These are phyloP conservation scores for Pseudomyrmex gracilis DNA, from an alignment of 1,140 invertebrate species.

Conservation along the genomic window DNA sequence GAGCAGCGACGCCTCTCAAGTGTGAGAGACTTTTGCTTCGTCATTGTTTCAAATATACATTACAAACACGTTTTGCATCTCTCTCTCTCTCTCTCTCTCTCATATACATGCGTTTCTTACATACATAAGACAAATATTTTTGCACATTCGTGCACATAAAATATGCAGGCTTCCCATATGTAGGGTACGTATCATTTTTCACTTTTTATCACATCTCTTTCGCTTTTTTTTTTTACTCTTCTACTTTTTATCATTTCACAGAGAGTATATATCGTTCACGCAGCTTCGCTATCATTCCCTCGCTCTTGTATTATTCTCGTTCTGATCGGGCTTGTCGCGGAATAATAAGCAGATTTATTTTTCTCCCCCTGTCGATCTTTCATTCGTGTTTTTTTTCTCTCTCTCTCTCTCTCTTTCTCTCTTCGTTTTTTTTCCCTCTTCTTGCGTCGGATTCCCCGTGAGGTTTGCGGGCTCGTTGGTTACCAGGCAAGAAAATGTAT, in stretches of 20 bases:
- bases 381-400: neutral
- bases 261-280: neutral
- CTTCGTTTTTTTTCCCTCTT: neutral
- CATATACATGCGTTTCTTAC: neutral
- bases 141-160: too few species aligned
- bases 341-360: slow-evolving; percentile 54
- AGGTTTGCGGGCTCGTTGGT: slow-evolving; percentile 31
- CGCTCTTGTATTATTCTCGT: slow-evolving; percentile 20
- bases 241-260: slow-evolving; percentile 18
- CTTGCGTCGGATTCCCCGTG: neutral
- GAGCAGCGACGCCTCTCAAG: neutral
- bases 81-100: neutral
- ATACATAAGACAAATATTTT: slow-evolving; percentile 14
- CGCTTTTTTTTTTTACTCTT: neutral
- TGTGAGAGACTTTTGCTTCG: neutral
- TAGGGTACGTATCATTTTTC: neutral
- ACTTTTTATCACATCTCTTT: slow-evolving; percentile 2
- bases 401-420: neutral
- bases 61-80: neutral
- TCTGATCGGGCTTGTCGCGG: slow-evolving; percentile 3
- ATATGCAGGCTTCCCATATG: too few species aligned
- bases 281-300: slow-evolving; percentile 19
- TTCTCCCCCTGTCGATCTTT: neutral
- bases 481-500: slow-evolving; percentile 45
- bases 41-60: slow-evolving; percentile 1